These are phyloP conservation scores for Pyralis farinalis DNA, from an alignment of 2,888 invertebrate species.

Conservation along the genomic window DNA sequence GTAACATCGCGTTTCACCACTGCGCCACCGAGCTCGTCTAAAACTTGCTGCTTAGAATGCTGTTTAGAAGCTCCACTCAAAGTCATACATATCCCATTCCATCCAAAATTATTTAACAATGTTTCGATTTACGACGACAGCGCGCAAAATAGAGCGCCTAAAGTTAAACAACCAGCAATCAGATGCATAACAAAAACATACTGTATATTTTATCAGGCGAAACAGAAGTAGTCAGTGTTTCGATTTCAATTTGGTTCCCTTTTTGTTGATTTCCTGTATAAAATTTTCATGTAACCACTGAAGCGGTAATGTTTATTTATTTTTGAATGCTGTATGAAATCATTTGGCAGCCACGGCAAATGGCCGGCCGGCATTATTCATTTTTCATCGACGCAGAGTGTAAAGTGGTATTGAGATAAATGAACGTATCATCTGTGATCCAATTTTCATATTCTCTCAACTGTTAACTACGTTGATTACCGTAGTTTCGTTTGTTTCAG, in stretches of 20 bases:
- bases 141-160: constrained; percentile 17
- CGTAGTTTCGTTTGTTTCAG: too few relatives aligned
- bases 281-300: constrained; percentile 24
- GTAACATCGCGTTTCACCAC: too few relatives aligned
- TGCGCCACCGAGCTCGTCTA: too few relatives aligned
- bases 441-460: neutral
- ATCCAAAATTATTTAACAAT: too few relatives aligned
- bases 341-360: constrained; percentile 10
- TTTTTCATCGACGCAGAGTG: constrained; percentile 11
- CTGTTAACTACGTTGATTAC: neutral
- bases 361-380: constrained; percentile 3
- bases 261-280: constrained; percentile 16
- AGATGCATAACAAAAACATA: constrained; percentile 16
- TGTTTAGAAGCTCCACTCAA: too few relatives aligned
- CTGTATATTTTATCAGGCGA: constrained; percentile 25
- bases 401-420: constrained; percentile 4
- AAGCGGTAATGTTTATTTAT: constrained; percentile 23
- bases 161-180: constrained; percentile 19
- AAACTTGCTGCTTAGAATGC: too few relatives aligned
- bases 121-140: too few relatives aligned
- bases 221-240: constrained; percentile 19
- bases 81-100: too few relatives aligned
- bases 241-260: constrained; percentile 21
- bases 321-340: constrained; percentile 14
- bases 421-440: neutral